Percentiles rank a stretch among this genome's conserved stretches.
phyloP scores from a whole-genome alignment of 2,797 vertebrate genomes.

The Delichon dasypus region DNA sequence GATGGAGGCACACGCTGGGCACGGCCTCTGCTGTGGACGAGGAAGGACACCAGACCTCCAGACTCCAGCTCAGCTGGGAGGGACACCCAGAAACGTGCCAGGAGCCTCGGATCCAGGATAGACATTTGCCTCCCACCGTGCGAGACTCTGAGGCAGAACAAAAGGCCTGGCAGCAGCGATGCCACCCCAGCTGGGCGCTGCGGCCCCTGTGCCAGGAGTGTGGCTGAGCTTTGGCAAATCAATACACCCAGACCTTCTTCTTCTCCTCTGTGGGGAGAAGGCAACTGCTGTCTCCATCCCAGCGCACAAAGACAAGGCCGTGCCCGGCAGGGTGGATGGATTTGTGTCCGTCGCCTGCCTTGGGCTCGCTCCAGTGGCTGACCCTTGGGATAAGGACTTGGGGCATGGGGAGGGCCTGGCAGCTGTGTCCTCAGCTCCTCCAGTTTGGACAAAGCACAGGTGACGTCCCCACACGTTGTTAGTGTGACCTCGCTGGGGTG shows the following conservation, averaged over 20 bases:
- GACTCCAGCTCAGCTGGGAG: not conserved
- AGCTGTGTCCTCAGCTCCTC: not conserved
- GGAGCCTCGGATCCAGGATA: not conserved
- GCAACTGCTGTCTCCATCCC: not conserved
- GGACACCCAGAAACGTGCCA: not conserved
- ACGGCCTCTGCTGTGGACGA: not conserved
- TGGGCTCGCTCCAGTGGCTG: not conserved
- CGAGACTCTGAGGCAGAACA: not conserved
- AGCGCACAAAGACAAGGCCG: not conserved
- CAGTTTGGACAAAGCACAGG: not conserved
- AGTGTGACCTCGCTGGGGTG: not conserved
- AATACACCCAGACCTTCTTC: not conserved
- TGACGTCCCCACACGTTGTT: not conserved
- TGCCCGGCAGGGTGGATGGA: not conserved
- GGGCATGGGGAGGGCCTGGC: not conserved
- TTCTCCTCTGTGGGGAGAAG: not conserved
- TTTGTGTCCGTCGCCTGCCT: not conserved
- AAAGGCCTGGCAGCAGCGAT: not conserved
- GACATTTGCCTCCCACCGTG: fast-evolving
- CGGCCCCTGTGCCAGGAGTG: not conserved
- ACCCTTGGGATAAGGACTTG: not conserved
- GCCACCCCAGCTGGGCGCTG: not conserved
- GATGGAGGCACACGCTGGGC: not conserved
- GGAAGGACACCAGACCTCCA: not conserved
- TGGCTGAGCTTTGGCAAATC: not conserved